Percentiles rank a stretch among this genome's conserved stretches.
Conservation (phyloP, 2,113 vertebrate genomes). For the Salvator merianae region DNA sequence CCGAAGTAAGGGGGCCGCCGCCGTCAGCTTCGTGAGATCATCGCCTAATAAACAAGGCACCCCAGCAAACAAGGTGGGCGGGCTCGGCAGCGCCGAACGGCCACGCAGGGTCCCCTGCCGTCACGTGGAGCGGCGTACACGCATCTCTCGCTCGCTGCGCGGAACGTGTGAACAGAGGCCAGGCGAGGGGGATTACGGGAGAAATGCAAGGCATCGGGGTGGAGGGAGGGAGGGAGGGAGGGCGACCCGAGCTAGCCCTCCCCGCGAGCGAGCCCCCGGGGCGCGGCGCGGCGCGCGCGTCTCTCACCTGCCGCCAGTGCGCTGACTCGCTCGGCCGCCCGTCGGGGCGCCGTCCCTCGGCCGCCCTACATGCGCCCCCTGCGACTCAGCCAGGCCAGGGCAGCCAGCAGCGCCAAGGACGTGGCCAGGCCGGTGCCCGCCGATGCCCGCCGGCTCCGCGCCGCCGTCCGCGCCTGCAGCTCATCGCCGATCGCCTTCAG, state of each 20-base stretch:
- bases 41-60: no score
- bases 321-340: conserved; percentile 41
- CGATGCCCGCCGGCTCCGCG: conserved; percentile 24
- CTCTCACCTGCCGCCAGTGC: conserved; percentile 77
- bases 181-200: no score
- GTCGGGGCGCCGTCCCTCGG: conserved; percentile 35
- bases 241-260: neutral
- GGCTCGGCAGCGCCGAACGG: no score
- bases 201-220: no score
- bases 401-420: conserved; percentile 72
- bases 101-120: no score
- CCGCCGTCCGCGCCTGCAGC: conserved; percentile 71
- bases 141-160: no score
- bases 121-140: no score
- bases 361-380: conserved; percentile 77
- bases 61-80: no score
- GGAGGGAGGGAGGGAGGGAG: neutral
- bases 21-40: no score
- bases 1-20: no score
- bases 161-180: no score
- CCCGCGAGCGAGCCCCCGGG: neutral
- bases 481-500: conserved; percentile 84
- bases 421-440: conserved; percentile 51
- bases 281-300: neutral
- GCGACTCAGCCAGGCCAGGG: conserved; percentile 76